A percentile compares a stretch with the other conserved stretches of the same genome.
Conservation (phyloP, 2,797 vertebrate genomes). For the Zenarchopterus dispar region DNA sequence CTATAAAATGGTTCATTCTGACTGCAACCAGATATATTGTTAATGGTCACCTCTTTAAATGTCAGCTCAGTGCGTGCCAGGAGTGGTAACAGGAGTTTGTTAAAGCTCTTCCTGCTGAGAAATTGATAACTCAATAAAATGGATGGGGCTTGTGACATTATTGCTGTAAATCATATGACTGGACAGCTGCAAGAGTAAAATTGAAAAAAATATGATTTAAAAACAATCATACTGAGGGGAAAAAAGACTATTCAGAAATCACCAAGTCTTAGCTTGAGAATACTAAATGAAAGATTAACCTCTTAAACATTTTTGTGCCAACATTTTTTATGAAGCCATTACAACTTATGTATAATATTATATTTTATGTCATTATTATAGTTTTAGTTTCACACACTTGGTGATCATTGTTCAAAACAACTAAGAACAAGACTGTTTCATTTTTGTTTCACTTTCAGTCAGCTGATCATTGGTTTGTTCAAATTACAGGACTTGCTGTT, state of each 20-base stretch:
- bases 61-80: conserved; percentile 52
- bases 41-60: conserved; percentile 71
- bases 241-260: conserved; percentile 15
- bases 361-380: too few relatives aligned
- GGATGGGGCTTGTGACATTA: conserved; percentile 63
- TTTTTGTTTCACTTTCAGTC: too few relatives aligned
- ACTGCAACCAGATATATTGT: conserved; percentile 83
- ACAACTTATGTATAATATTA: too few relatives aligned
- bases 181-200: conserved; percentile 75
- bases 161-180: conserved; percentile 72
- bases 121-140: conserved; percentile 78
- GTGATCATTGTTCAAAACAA: too few relatives aligned
- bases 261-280: not conserved
- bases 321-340: too few relatives aligned
- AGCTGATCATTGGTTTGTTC: too few relatives aligned
- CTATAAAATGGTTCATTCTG: conserved; percentile 68
- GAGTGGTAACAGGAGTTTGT: conserved; percentile 66
- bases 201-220: conserved; percentile 62
- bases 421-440: too few relatives aligned
- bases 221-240: conserved; percentile 33
- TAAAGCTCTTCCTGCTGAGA: conserved; percentile 62
- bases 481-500: too few relatives aligned
- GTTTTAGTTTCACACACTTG: too few relatives aligned
- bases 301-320: too few relatives aligned
- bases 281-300: too few relatives aligned